Conservation (phyloP, 2,888 invertebrate genomes). For the Drosophila prolongata region DNA sequence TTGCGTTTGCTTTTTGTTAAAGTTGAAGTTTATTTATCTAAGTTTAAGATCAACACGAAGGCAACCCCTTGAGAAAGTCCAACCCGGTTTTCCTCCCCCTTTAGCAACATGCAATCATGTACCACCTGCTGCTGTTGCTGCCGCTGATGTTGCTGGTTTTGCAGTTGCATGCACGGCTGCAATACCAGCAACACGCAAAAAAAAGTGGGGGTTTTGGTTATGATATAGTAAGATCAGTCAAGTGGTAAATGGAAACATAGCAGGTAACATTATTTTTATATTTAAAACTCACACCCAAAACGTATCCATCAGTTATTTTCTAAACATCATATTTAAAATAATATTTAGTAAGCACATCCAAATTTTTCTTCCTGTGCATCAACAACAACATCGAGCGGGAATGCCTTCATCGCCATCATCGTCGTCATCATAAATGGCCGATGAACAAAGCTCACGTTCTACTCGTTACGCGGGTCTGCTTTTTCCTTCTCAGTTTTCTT, state of each 20-base stretch:
- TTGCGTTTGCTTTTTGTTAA: conserved; percentile 26
- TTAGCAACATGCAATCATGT: conserved; percentile 63
- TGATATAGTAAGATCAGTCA: too few relatives aligned
- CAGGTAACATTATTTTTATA: too few relatives aligned
- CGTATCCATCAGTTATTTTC: too few relatives aligned
- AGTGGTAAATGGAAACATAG: neutral
- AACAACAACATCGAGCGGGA: conserved; percentile 66
- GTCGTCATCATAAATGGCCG: conserved; percentile 60
- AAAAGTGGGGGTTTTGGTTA: neutral
- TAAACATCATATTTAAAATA: too few relatives aligned
- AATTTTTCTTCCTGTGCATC: conserved; percentile 7
- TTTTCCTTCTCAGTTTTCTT: conserved; percentile 28
- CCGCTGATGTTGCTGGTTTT: conserved; percentile 16
- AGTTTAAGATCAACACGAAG: conserved; percentile 77
- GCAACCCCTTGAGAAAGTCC: conserved; percentile 43
- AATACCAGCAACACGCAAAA: conserved; percentile 29
- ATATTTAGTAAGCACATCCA: too few relatives aligned
- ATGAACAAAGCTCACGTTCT: conserved; percentile 61
- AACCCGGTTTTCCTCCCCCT: neutral
- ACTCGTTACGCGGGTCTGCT: conserved; percentile 63
- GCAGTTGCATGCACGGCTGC: conserved; percentile 27
- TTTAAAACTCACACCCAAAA: too few relatives aligned
- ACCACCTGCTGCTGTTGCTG: conserved; percentile 64
- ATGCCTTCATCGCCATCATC: conserved; percentile 52
- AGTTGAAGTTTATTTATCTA: conserved; percentile 77